Conservation (phyloP, 2,888 invertebrate species). For the Macaria notata region DNA sequence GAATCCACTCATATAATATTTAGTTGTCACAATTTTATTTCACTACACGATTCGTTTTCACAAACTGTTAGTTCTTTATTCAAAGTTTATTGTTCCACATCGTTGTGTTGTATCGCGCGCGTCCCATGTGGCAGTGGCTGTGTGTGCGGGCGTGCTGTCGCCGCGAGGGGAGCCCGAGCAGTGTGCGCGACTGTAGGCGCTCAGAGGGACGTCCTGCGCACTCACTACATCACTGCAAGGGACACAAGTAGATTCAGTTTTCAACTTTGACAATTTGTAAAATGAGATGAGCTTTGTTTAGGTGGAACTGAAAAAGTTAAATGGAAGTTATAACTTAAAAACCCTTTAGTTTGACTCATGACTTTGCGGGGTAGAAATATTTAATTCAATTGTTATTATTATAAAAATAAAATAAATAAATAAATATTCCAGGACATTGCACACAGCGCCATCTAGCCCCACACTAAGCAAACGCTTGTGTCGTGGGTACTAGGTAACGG, state of each 20-base stretch:
- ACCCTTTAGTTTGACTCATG: too few relatives aligned
- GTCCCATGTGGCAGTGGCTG: slow-evolving; percentile 54
- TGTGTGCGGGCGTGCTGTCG: slow-evolving; percentile 49
- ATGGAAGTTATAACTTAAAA: slow-evolving; percentile 62
- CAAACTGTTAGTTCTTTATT: slow-evolving; percentile 22
- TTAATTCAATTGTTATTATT: too few relatives aligned
- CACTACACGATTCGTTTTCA: slow-evolving; percentile 33
- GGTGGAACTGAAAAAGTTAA: slow-evolving; percentile 65
- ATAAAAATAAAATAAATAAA: too few relatives aligned
- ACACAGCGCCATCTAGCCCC: too few relatives aligned
- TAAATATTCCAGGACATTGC: too few relatives aligned
- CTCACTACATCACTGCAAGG: slow-evolving; percentile 65
- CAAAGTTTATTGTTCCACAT: slow-evolving; percentile 42
- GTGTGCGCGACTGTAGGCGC: slow-evolving; percentile 76
- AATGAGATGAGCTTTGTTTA: slow-evolving; percentile 75
- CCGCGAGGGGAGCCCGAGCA: slow-evolving; percentile 52
- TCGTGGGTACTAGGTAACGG: too few relatives aligned
- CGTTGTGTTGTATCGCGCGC: slow-evolving; percentile 61
- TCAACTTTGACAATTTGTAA: slow-evolving; percentile 79
- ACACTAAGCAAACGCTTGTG: too few relatives aligned
- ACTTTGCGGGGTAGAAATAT: too few relatives aligned
- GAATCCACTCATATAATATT: slow-evolving; percentile 52
- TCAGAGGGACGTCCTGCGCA: slow-evolving; percentile 73
- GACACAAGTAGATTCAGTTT: slow-evolving; percentile 80
- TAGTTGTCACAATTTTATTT: slow-evolving; percentile 27